Conservation (phyloP, 2,113 vertebrate species). For the Pterocles gutturalis region DNA sequence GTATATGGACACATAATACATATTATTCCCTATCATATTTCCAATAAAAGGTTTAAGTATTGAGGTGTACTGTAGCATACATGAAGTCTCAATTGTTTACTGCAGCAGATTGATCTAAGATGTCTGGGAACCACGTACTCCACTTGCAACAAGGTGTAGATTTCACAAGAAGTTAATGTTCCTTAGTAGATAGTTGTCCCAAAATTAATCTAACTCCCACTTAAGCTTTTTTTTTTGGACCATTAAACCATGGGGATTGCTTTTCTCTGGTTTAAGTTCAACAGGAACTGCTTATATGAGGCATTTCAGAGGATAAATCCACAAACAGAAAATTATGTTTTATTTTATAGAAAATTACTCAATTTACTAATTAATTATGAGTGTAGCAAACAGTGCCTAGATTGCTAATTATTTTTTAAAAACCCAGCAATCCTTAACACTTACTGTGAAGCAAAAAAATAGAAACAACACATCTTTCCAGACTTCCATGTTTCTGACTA, state of each 20-base stretch:
- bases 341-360: background rate
- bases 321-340: background rate
- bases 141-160: background rate
- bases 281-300: background rate
- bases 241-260: background rate
- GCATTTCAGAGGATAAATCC: background rate
- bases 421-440: background rate
- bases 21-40: background rate
- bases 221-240: background rate
- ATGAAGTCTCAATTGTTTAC: background rate
- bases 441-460: background rate
- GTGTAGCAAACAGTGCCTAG: background rate
- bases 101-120: background rate
- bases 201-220: background rate
- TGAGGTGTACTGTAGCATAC: background rate
- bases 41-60: background rate
- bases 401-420: background rate
- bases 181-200: background rate
- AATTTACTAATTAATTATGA: background rate
- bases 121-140: background rate
- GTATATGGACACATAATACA: background rate
- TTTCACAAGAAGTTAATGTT: slow-evolving; percentile 7
- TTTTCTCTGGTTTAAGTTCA: background rate
- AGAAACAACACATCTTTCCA: background rate
- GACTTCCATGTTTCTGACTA: background rate